Percentiles rank a stretch among this genome's conserved stretches.
These are phyloP conservation scores for Bombus confusus DNA, from an alignment of 1,140 invertebrate genomes.

Conservation along the genomic window DNA sequence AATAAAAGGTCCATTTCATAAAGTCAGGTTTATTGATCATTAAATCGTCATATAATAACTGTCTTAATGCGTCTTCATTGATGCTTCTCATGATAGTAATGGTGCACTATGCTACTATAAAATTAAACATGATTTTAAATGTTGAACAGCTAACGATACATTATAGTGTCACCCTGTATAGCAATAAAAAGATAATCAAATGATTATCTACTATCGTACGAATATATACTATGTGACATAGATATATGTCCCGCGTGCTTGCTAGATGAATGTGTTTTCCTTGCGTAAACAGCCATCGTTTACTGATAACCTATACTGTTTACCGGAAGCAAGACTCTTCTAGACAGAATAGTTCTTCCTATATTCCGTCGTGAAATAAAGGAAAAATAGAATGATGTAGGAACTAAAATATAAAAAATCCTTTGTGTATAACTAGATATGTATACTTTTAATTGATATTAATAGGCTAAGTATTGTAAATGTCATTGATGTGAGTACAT, in stretches of 20 bases:
- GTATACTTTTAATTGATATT: neutral
- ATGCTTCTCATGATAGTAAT: neutral
- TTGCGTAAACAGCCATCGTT: neutral
- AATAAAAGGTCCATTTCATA: neutral
- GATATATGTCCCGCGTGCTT: neutral
- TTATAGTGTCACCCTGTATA: neutral
- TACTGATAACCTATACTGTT: slow-evolving; percentile 8
- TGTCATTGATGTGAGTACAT: too few relatives aligned
- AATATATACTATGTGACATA: neutral
- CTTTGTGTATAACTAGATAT: neutral
- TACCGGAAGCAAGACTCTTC: neutral
- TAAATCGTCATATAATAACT: neutral
- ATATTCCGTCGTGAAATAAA: neutral
- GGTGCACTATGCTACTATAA: neutral
- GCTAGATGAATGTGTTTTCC: neutral
- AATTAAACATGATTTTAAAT: neutral
- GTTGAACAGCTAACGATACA: neutral
- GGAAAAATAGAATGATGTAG: neutral
- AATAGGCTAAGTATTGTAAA: neutral
- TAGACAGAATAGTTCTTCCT: neutral
- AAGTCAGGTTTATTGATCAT: neutral
- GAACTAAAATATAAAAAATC: neutral
- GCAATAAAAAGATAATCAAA: neutral
- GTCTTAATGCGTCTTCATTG: neutral
- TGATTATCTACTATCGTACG: neutral